These are phyloP conservation scores for Drosophila pseudoobscura DNA, from an alignment of 1,140 invertebrate genomes.

Conservation along the genomic window DNA sequence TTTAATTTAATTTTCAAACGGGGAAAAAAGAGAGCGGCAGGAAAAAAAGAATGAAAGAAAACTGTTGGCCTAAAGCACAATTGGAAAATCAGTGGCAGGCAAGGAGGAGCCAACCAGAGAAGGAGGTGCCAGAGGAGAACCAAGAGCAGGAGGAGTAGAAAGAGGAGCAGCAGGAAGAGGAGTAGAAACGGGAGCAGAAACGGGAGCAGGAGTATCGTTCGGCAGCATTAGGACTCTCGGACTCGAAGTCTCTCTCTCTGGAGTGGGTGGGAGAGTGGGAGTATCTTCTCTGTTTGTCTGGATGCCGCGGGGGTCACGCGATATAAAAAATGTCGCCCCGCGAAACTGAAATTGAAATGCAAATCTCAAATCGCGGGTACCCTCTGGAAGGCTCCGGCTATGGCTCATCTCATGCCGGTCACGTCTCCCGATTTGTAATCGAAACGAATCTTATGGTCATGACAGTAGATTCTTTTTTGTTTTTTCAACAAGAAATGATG, in stretches of 20 bases:
- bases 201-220: neutral
- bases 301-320: conserved; percentile 47
- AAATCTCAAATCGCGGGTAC: conserved; percentile 56
- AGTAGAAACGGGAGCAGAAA: neutral
- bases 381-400: too few relatives aligned
- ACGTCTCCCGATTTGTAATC: conserved; percentile 74
- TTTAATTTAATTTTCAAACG: conserved; percentile 32
- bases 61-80: conserved; percentile 46
- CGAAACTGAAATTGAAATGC: conserved; percentile 69
- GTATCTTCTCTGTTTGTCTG: conserved; percentile 17
- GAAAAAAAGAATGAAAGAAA: conserved; percentile 38
- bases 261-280: neutral
- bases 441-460: conserved; percentile 74
- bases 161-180: neutral
- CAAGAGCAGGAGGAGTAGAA: too few relatives aligned
- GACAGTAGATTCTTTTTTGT: conserved; percentile 40
- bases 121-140: neutral
- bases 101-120: neutral
- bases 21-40: conserved; percentile 9
- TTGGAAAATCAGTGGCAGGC: conserved; percentile 36
- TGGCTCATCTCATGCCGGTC: conserved; percentile 48
- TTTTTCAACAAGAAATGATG: conserved; percentile 20
- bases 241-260: neutral
- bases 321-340: conserved; percentile 56
- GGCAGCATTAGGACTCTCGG: too few relatives aligned